Percentiles rank a stretch among this genome's conserved stretches.
phyloP scores from a whole-genome alignment of 64 coral and sea anemone genomes.

The Orbicella faveolata region DNA sequence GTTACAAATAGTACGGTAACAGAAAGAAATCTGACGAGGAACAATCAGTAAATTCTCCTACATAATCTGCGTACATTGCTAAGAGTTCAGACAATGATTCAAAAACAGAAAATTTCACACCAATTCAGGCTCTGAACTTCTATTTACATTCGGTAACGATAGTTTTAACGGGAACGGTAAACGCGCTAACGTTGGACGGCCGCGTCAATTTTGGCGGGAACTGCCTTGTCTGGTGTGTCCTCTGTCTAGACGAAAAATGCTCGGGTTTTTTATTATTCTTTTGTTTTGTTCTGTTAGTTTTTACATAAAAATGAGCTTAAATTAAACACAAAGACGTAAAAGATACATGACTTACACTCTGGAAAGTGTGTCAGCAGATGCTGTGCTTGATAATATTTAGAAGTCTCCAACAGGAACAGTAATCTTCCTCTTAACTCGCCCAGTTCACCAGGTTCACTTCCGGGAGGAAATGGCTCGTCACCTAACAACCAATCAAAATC shows the following conservation, averaged over 20 bases:
- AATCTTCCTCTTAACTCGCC: constrained; percentile 81
- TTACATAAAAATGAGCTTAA: background rate
- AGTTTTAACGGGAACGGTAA: background rate
- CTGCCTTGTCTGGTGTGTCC: too few species aligned
- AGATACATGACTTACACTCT: constrained; percentile 69
- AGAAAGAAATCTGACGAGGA: too few species aligned
- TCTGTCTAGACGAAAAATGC: background rate
- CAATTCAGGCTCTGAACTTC: too few species aligned
- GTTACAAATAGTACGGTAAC: too few species aligned
- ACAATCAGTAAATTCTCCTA: too few species aligned
- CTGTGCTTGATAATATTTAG: constrained; percentile 93
- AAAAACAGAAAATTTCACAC: too few species aligned
- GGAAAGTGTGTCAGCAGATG: constrained; percentile 94
- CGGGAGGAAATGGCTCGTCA: constrained; percentile 74
- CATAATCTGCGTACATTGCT: too few species aligned
- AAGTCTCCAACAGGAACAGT: constrained; percentile 83
- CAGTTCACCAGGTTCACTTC: constrained; percentile 92
- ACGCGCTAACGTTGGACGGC: background rate
- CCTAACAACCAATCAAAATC: constrained; percentile 36
- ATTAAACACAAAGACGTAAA: background rate
- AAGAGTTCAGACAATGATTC: too few species aligned
- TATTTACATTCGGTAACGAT: too few species aligned
- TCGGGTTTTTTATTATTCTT: background rate
- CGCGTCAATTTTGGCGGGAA: background rate
- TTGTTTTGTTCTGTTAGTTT: background rate